Percentiles rank a stretch among this genome's conserved stretches.
These are phyloP conservation scores for Okapia johnstoni DNA, from an alignment of 2,113 vertebrate genomes.

Conservation along the genomic window DNA sequence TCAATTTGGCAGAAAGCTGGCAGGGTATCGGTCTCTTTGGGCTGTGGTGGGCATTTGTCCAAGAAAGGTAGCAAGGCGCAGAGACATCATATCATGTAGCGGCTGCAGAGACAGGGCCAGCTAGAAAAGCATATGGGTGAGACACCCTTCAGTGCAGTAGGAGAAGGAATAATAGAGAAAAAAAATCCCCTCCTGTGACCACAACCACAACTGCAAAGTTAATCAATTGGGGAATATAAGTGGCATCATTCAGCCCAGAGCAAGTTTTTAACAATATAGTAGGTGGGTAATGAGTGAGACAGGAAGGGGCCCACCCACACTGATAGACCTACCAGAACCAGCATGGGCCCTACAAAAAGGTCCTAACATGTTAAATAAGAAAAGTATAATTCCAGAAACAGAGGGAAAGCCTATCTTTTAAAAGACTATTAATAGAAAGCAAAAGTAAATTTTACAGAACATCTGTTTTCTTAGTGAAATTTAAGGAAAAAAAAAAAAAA, in stretches of 20 bases:
- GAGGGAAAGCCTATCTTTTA: background rate
- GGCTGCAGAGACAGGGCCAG: too few relatives aligned
- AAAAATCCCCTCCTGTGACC: background rate
- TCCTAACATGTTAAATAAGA: background rate
- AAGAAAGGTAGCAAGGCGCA: background rate
- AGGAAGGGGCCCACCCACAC: background rate
- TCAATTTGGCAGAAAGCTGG: background rate
- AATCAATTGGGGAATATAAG: background rate
- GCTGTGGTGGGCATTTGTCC: background rate
- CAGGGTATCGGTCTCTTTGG: background rate
- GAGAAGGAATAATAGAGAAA: background rate
- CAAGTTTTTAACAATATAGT: background rate
- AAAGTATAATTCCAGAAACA: background rate
- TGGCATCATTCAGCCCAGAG: background rate
- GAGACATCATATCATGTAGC: background rate
- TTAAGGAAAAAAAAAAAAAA: background rate
- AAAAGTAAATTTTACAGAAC: background rate
- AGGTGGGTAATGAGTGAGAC: background rate
- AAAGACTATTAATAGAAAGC: background rate
- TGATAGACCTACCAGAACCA: background rate
- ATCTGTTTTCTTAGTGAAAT: background rate
- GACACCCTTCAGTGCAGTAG: background rate
- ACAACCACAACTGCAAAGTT: background rate
- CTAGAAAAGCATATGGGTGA: background rate
- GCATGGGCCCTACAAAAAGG: background rate